A percentile compares a stretch with the other conserved stretches of the same genome.
Conservation (phyloP, 2,888 invertebrate genomes). For the Dolichopus griseipennis region DNA sequence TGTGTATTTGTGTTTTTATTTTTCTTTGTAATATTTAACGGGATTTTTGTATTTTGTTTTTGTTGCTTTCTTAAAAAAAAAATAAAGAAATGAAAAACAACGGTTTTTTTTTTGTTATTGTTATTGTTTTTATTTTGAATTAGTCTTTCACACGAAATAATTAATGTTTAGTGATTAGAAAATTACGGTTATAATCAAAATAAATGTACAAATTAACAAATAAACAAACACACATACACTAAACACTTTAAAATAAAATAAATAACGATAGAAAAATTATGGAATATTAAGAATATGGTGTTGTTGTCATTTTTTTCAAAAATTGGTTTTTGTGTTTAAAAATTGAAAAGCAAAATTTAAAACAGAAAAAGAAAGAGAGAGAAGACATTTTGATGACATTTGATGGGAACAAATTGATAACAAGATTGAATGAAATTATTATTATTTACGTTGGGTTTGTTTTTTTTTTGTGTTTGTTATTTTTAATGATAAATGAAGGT, state of each 20-base stretch:
- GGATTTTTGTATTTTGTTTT: not conserved
- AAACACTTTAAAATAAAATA: too few species aligned
- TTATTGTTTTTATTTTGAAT: not conserved
- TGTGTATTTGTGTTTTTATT: not conserved
- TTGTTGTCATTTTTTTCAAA: too few species aligned
- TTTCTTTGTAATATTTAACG: not conserved
- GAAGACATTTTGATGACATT: not conserved
- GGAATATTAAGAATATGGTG: too few species aligned
- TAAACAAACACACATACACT: too few species aligned
- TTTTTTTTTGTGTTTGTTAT: too few species aligned
- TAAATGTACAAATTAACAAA: not conserved
- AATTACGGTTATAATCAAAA: not conserved
- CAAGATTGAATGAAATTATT: not conserved
- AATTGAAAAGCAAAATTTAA: too few species aligned
- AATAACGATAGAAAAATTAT: too few species aligned
- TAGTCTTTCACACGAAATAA: conserved; percentile 1
- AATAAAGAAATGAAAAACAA: too few species aligned
- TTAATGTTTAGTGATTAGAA: not conserved
- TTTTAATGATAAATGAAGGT: not conserved
- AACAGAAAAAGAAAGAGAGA: not conserved
- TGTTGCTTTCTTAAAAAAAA: too few species aligned
- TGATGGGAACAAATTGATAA: not conserved
- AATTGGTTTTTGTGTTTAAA: too few species aligned
- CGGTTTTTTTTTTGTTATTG: too few species aligned
- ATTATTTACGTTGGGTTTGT: not conserved